Evolutionary conservation across 2,113 vertebrate species (phyloP), one percentile per base, ranked within the genome.

Genomic region (Sterna hirundo): DNA sequence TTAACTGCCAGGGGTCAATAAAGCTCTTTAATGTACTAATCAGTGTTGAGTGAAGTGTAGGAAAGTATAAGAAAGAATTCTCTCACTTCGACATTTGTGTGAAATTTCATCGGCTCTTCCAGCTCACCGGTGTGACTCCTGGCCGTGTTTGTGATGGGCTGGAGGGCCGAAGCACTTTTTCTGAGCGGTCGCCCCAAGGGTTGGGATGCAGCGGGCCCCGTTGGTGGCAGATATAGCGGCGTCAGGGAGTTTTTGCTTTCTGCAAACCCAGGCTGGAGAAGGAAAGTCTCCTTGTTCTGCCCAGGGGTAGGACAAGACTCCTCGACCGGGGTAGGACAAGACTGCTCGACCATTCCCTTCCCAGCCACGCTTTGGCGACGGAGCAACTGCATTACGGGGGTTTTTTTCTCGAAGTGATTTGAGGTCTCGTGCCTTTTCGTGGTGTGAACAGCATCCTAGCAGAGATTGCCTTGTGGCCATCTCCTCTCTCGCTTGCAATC

Each of bases 1-100:
- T 97, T 97, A 97, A 90, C 86, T 97, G 88, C n/a, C 46, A 92
- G 94, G 95, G 94, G 95, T 97, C 97, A 97, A 83, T 94, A 95
- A 97, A 96, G 86, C 95, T 96, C 95, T 97, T 96, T 94, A 91
- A 96, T 83, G 87, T 57, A 86, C 86, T 93, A 94, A 98, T 98
- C 97, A 94, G 95, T n/a, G 42, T 40, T 88, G 36, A 94, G 54
- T 52, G 93, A 93, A 88, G 69, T 90, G 75, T 51, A 86, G 34
- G 32, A n/a, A 62, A 82, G 57, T 40, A 74, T 83, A 96, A 96
- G 94, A 87, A 90, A 90, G 96, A 92, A 94, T 96, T 93, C 94
- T 96, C 94, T 96, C 95, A 87, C 90, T 92, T 96, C 15, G 19
- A 12, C 75, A 91, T 92, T 85, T 68, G 64, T 83, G 80, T 49